Percentiles rank a stretch among this genome's conserved stretches.
These are phyloP conservation scores for Platyscelio sp. DNA, from an alignment of 2,888 invertebrate genomes.

Conservation along the genomic window DNA sequence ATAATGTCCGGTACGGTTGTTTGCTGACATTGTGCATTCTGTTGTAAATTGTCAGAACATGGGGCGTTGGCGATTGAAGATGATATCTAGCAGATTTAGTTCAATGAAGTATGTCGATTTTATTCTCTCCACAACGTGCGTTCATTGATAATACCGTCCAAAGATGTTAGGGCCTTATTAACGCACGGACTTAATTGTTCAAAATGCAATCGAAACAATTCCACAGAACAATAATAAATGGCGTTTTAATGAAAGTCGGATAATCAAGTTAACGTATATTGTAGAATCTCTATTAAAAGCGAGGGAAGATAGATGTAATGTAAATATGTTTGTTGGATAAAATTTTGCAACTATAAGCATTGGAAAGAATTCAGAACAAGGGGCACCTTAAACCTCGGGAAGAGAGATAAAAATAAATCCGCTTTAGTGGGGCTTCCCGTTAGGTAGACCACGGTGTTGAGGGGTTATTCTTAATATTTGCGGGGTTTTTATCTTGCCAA, in stretches of 20 bases:
- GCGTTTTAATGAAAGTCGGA: background rate
- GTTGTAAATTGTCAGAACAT: constrained; percentile 57
- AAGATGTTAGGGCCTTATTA: constrained; percentile 49
- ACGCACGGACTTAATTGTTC: constrained; percentile 25
- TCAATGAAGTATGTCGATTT: constrained; percentile 39
- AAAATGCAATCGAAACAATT: constrained; percentile 19
- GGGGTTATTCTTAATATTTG: constrained; percentile 73
- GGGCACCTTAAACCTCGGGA: constrained; percentile 38
- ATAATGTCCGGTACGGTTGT: constrained; percentile 41
- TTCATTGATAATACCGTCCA: constrained; percentile 35
- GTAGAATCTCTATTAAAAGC: constrained; percentile 3
- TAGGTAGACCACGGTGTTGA: constrained; percentile 70
- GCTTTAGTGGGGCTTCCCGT: constrained; percentile 66
- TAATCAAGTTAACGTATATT: background rate
- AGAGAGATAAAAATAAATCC: constrained; percentile 70
- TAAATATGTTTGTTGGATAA: constrained; percentile 36
- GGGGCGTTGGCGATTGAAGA: constrained; percentile 61
- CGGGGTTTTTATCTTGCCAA: constrained; percentile 63
- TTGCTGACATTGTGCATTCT: constrained; percentile 54
- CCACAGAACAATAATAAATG: too few species aligned
- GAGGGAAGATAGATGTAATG: background rate
- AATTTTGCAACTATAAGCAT: constrained; percentile 8
- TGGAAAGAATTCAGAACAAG: constrained; percentile 39
- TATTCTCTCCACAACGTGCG: constrained; percentile 29
- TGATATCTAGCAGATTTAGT: constrained; percentile 64